These are phyloP conservation scores for Sylvicola fuscatus DNA, from an alignment of 2,888 invertebrate species.

Conservation along the genomic window DNA sequence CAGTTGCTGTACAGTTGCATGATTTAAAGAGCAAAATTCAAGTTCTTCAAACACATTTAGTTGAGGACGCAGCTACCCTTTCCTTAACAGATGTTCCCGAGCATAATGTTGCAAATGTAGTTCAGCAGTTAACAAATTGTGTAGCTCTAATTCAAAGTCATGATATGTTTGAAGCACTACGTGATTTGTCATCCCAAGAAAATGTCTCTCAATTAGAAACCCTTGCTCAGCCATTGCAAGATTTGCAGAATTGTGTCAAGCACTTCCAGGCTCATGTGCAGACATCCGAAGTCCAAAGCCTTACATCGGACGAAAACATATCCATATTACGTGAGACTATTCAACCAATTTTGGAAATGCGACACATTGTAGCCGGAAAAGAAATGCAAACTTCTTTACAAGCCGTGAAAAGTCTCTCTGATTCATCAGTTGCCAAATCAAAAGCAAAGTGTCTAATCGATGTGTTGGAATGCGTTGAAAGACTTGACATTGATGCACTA, in stretches of 20 bases:
- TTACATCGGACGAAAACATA: constrained; percentile 10
- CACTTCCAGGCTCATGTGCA: constrained; percentile 9
- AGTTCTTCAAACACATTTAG: neutral
- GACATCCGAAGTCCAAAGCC: constrained; percentile 11
- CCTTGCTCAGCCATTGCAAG: constrained; percentile 11
- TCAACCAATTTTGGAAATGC: constrained; percentile 7
- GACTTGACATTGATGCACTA: constrained; percentile 16
- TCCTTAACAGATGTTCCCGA: too few species aligned
- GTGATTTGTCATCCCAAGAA: constrained; percentile 9
- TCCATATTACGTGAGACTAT: constrained; percentile 6
- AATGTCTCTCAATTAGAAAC: constrained; percentile 6
- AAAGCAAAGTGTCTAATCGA: constrained; percentile 9
- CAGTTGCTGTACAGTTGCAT: constrained; percentile 10
- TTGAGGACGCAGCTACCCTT: neutral
- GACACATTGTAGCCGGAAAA: constrained; percentile 4
- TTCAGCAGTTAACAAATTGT: constrained; percentile 20
- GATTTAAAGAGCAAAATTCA: neutral
- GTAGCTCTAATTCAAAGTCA: constrained; percentile 26
- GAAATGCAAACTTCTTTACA: constrained; percentile 5
- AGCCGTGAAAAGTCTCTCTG: neutral
- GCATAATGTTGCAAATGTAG: constrained; percentile 10
- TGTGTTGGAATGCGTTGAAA: constrained; percentile 16
- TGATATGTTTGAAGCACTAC: constrained; percentile 20
- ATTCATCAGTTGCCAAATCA: constrained; percentile 1
- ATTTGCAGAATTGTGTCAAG: constrained; percentile 15